Base-by-base conservation (phyloP, 2,888 invertebrate genomes). In the Trichacis sp. region DNA sequence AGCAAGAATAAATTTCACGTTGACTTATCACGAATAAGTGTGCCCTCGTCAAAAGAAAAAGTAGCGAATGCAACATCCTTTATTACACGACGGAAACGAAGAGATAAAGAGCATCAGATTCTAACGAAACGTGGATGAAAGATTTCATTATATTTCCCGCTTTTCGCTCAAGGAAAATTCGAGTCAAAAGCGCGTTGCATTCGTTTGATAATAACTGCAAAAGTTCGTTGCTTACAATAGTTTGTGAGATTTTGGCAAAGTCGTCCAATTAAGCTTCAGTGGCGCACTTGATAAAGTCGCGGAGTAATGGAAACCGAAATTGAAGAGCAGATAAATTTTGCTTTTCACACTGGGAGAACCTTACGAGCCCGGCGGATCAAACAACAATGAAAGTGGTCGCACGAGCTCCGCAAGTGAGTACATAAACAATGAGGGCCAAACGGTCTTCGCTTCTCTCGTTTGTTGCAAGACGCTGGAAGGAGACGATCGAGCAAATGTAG, bases 331-430 rank as follows among this genome's bases (percentile, higher is more conserved):
- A n/a, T 4, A 64, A 61, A 52, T 53, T 47, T 50, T 61, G 30
- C 48, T 59, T 65, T 67, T 65, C 64, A 58, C 57, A 47, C n/a
- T n/a, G n/a, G 61, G 56, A 47, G 73, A 72, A 71, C 71, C 75
- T 77, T 76, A 69, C 67, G 73, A 66, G 68, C 56, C 71, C 74
- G 76, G 66, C 70, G 72, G 78, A 78, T 75, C 72, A 74, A 73
- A 77, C 74, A 78, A 80, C 79, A 82, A 83, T 82, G 83, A 83
- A 83, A 83, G 83, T 83, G 79, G 77, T 68, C 70, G 66, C 68
- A 64, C 69, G 68, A 64, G 59, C 58, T 62, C 49, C 56, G 58
- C 63, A 67, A 65, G 64, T 56, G 60, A 69, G 68, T 68, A 66
- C 63, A 64, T 62, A 68, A 64, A 67, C 63, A 67, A 48, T 40